Base-by-base conservation (phyloP, 1,140 invertebrate genomes). In the Drosophila serrata region DNA sequence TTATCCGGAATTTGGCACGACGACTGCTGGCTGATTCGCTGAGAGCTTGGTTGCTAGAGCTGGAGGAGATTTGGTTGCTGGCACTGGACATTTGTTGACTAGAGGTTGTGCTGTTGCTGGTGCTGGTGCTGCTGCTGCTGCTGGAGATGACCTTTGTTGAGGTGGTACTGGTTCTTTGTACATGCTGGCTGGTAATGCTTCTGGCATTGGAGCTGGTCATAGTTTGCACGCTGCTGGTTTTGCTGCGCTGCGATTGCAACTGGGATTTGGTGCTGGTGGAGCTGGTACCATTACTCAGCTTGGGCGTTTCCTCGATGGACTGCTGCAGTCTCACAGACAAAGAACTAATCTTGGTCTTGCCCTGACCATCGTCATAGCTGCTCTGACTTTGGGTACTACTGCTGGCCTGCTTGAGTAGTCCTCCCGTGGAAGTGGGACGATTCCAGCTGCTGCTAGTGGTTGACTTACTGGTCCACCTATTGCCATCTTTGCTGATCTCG, bases 1-100 rank as follows among this genome's bases (percentile, higher is more conserved):
- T 95, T 12, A 96, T 93, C 79, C 94, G 93, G 77, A 94, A 94
- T 90, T 95, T 95, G 24, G 94, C 94, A 19, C 94, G 93, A 3
- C 78, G 82, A 75, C 65, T 91, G 61, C 81, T 93, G 11, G 90
- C 88, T 24, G 91, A 90, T 17, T 93, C 91, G 9, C 62, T 45
- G 19, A 46, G 49, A 29, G 62, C 15, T 0, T 59, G 51, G 24
- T 53, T 40, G 56, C 56, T 40, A 12, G 33, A 9, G 90, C 64
- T 15, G 79, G 82, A 27, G 40, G 62, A 43, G 39, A 62, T 61
- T 43, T 60, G 62, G 39, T 64, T 42, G 39, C 40, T 61, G 51
- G 33, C 33, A 57, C 37, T 46, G 53, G 11, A 22, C 19, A 35
- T 45, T 39, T 61, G 49, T 19, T 75, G 59, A 43, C 27, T 73